phyloP scores from a whole-genome alignment of 2,797 vertebrate genomes.

The Micromesistius poutassou region DNA sequence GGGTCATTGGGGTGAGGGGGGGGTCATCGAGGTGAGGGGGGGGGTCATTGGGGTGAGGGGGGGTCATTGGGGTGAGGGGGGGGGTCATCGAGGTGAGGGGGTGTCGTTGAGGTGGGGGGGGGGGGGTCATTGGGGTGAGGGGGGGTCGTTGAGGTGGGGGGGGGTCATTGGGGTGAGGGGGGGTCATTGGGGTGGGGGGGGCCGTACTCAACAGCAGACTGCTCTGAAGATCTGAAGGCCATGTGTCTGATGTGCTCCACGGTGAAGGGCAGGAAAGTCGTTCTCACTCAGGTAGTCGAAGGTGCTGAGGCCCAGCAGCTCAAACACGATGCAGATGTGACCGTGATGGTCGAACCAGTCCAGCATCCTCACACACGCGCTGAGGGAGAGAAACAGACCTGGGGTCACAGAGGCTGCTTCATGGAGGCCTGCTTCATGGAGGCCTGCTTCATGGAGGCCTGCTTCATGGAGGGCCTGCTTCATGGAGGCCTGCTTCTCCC shows the following conservation, averaged over 20 bases:
- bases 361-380: conserved; percentile 90
- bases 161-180: neutral
- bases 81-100: no score
- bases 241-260: conserved; percentile 88
- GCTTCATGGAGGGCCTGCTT: no score
- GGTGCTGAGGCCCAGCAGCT: conserved; percentile 89
- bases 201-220: conserved; percentile 87
- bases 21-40: no score
- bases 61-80: neutral
- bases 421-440: no score
- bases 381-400: no score
- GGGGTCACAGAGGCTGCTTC: no score
- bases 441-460: no score
- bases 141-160: neutral
- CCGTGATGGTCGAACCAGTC: conserved; percentile 91
- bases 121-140: neutral
- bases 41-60: neutral
- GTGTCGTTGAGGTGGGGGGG: neutral
- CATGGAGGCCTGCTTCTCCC: no score
- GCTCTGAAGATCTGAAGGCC: conserved; percentile 92
- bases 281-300: conserved; percentile 90
- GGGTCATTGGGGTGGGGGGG: neutral
- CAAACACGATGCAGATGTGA: conserved; percentile 91
- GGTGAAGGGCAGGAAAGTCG: conserved; percentile 85
- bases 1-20: neutral